Base-by-base conservation (phyloP, 1,140 invertebrate genomes). In the Carposina sasakii region DNA sequence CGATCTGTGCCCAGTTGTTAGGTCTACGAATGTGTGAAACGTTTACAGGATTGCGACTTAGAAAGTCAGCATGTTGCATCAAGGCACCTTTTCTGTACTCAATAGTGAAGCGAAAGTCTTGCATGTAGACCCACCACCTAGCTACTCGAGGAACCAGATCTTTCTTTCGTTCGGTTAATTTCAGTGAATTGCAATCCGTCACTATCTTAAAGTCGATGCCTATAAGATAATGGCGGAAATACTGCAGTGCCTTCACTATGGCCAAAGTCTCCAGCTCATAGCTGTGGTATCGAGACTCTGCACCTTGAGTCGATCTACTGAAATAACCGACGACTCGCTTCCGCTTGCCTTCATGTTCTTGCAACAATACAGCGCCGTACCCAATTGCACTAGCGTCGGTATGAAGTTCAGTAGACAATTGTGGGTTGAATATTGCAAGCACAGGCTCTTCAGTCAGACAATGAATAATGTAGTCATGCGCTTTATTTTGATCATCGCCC, bases 181-280 rank as follows among this genome's bases (percentile, higher is more conserved):
- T 67, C 0, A 81, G 48, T 0, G 67, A 69, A 13, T 63, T 64
- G 34, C 74, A 83, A 54, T 79, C 77, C 0, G 70, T 77, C 15
- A 81, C 50, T 1, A 84, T 51, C 8, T 33, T 68, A 40, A 82
- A n/a, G n/a, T n/a, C n/a, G n/a, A n/a, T n/a, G n/a, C n/a, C n/a
- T n/a, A n/a, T n/a, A n/a, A n/a, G n/a, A n/a, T n/a, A n/a, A n/a
- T n/a, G n/a, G n/a, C n/a, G n/a, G n/a, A n/a, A n/a, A n/a, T n/a
- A n/a, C n/a, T n/a, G n/a, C n/a, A n/a, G n/a, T n/a, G n/a, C n/a
- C n/a, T n/a, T n/a, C n/a, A n/a, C n/a, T n/a, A n/a, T 83, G 2
- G 63, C 63, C 4, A 71, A 48, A 0, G 63, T 60, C 39, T 71
- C 67, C 12, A 75, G 48, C 54, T 76, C 71, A 42, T 55, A 71